Conservation (phyloP, 2,113 vertebrate species). For the Ciconia maguari region DNA sequence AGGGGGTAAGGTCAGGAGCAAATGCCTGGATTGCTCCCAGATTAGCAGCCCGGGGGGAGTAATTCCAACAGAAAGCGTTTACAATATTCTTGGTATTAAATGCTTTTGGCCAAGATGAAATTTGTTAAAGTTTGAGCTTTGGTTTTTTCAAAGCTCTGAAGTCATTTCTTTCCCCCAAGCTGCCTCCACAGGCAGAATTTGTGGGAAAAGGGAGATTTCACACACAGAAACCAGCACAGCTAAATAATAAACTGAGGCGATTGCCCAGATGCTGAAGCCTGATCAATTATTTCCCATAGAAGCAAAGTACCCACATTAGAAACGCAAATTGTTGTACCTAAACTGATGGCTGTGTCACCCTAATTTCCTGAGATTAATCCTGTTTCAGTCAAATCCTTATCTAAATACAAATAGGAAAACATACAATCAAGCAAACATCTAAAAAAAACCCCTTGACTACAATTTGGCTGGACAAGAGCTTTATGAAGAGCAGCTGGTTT, state of each 20-base stretch:
- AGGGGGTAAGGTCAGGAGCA: slow-evolving; percentile 64
- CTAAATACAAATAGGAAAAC: not conserved
- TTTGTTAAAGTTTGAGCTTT: slow-evolving; percentile 67
- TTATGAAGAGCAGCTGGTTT: not conserved
- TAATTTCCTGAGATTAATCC: not conserved
- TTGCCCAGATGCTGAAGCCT: not conserved
- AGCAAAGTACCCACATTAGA: not conserved
- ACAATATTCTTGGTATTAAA: slow-evolving; percentile 68
- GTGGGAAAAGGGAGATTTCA: slow-evolving; percentile 48
- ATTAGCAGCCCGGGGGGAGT: slow-evolving; percentile 68
- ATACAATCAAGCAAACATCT: not conserved
- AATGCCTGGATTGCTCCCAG: slow-evolving; percentile 56
- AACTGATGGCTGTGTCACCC: not conserved
- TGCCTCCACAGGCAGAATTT: slow-evolving; percentile 38
- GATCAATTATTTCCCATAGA: not conserved
- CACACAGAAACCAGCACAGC: not conserved
- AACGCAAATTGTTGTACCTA: not conserved
- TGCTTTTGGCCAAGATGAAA: slow-evolving; percentile 62
- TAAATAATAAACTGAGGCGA: not conserved
- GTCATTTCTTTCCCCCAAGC: slow-evolving; percentile 67
- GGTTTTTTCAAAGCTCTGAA: slow-evolving; percentile 67
- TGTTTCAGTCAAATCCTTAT: not conserved
- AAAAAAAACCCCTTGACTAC: not conserved
- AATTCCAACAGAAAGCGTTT: slow-evolving; percentile 66
- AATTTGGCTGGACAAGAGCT: not conserved